Evolutionary conservation across 1,140 invertebrate species (phyloP), one percentile per base, ranked within the genome.

Genomic region (Drosophila pachea): DNA sequence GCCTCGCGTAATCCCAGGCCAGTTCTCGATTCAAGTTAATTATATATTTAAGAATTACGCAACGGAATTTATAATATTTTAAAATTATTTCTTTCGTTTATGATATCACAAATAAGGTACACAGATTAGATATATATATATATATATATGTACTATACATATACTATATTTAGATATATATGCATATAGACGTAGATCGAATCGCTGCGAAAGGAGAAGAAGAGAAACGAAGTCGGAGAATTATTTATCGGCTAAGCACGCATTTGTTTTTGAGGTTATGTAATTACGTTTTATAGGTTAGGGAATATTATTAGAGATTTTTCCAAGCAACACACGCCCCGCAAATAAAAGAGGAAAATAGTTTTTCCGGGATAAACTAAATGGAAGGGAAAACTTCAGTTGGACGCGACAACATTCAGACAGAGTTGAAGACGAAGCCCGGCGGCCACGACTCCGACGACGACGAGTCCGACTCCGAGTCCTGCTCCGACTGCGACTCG

Each of bases 51-150:
- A 43, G 11, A 38, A 65, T 59, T 70, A 65, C 31, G 36, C 45
- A 72, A 72, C 64, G 53, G 42, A 73, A 62, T 72, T 68, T 9
- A 43, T 55, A 59, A 60, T 61, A 72, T 36, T 76, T 76, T 67
- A 71, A 81, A 68, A 66, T 54, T 63, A 50, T n/a, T 50, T 42
- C 64, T 61, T 69, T 74, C 53, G 73, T 71, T 81, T 81, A 81
- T 70, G 74, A 86, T 86, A 86, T 86, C 81, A 86, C 81, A 86
- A 86, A 86, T 81, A 81, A 86, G 81, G 81, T 86, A 86, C 81
- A 86, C 81, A 79, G 81, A 84, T 84, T 68, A 73, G 61, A 77
- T 66, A 82, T 78, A 70, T 54, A 56, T 56, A 22, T 22, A 14
- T 78, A 66, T 63, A 55, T 64, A 40, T 14, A 43, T 66, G 76